Base-by-base conservation (phyloP, 2,797 vertebrate genomes). In the Podargus strigoides region DNA sequence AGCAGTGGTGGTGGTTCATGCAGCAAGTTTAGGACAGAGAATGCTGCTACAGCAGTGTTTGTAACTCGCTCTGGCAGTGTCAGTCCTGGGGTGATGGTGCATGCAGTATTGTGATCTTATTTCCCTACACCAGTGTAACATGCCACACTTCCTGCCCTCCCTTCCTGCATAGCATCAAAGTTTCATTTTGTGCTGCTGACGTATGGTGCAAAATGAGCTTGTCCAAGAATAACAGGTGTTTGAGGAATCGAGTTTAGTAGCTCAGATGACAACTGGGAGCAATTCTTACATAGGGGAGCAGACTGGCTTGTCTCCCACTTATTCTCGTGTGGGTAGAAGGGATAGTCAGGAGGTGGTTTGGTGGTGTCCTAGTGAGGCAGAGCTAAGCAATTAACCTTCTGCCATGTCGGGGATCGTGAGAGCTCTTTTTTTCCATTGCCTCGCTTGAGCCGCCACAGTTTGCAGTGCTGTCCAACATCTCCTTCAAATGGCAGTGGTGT, bases 181-280 rank as follows among this genome's bases (percentile, higher is more conserved):
- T 92, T 95, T 95, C 94, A 53, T 96, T 96, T 96, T 97, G 86
- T 97, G 95, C 74, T 94, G 92, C 92, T 97, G 96, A 90, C 3
- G 7, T 92, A 28, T 85, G 86, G 87, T 95, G 90, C 85, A 95
- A 95, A 97, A 95, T 85, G 91, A 88, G 86, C 92, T 94, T 95
- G 95, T 97, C 94, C 96, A 70, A 79, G 96, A 97, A 90, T 91
- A 86, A 95, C 97, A 97, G 97, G 95, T 97, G 85, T 66, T 92
- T 93, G 89, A 96, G 91, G 95, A 96, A 90, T 97, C 88, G 66
- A 41, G 42, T 89, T 90, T 92, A 93, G 94, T 93, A 92, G 93
- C 92, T 97, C 72, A 81, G 10, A 52, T 97, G 89, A 89, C 96
- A 96, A 94, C 90, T 88, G 87, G 96, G 95, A 97, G 92, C 88